A percentile compares a stretch with the other conserved stretches of the same genome.
Conservation (phyloP, 2,113 vertebrate genomes). For the Cygnus buccinator region DNA sequence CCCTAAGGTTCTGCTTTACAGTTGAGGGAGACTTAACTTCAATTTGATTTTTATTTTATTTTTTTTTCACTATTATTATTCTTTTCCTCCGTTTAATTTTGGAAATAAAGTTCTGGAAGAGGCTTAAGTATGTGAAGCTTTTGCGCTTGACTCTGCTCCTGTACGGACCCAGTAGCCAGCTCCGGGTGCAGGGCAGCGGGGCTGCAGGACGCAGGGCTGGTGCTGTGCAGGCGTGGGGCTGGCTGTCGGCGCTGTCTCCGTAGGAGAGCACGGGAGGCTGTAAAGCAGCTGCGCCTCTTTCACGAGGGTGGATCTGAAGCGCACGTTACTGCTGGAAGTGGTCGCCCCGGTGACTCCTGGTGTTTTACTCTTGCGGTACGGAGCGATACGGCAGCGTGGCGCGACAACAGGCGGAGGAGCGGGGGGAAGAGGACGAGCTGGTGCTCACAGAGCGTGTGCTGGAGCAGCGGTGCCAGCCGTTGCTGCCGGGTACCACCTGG, state of each 20-base stretch:
- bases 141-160: not conserved
- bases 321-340: not conserved
- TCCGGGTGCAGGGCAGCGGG: not conserved
- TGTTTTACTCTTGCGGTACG: not conserved
- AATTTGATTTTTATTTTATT: not conserved
- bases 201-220: not conserved
- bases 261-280: not conserved
- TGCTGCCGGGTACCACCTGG: not conserved
- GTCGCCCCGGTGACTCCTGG: not conserved
- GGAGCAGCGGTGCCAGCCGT: not conserved
- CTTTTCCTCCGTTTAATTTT: not conserved
- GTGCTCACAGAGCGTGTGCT: fast-evolving
- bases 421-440: not conserved
- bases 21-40: not conserved
- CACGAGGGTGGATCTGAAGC: not conserved
- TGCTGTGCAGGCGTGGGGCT: not conserved
- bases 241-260: not conserved
- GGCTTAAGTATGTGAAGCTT: not conserved
- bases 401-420: not conserved
- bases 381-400: not conserved
- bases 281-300: not conserved
- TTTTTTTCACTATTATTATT: not conserved
- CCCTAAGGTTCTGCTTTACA: not conserved
- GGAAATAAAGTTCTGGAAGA: not conserved
- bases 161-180: not conserved